Percentiles rank a stretch among this genome's conserved stretches.
These are phyloP conservation scores for Montipora efflorescens DNA, from an alignment of 64 coral and sea anemone genomes.

Conservation along the genomic window DNA sequence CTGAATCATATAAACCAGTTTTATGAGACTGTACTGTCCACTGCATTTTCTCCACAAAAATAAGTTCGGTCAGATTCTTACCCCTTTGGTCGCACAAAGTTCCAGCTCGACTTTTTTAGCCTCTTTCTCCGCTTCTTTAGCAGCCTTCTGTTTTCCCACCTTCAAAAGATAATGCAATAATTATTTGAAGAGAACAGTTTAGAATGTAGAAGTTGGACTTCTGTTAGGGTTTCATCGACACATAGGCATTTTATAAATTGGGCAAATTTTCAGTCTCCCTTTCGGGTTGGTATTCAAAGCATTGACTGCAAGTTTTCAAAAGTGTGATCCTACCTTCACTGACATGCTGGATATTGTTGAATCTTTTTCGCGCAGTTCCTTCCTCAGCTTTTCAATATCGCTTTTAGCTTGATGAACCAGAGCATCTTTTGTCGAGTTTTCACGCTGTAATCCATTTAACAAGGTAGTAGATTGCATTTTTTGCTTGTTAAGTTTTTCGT, in stretches of 20 bases:
- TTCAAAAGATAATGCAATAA: neutral
- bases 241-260: too few relatives aligned
- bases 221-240: neutral
- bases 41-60: too few relatives aligned
- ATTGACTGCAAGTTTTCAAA: neutral
- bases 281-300: too few relatives aligned
- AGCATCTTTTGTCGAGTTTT: slow-evolving; percentile 91
- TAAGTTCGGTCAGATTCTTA: slow-evolving; percentile 3
- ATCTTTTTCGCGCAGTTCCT: slow-evolving; percentile 83
- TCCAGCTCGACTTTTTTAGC: slow-evolving; percentile 74
- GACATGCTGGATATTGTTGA: slow-evolving; percentile 77
- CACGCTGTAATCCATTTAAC: slow-evolving; percentile 84
- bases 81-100: slow-evolving; percentile 58
- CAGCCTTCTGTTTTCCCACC: slow-evolving; percentile 80
- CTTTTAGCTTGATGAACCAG: slow-evolving; percentile 75
- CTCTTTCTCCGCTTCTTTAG: slow-evolving; percentile 78
- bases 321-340: slow-evolving; percentile 62
- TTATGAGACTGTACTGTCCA: too few relatives aligned
- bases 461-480: slow-evolving; percentile 85
- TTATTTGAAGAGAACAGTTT: too few relatives aligned
- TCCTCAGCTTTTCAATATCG: slow-evolving; percentile 86
- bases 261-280: too few relatives aligned
- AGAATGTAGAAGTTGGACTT: too few relatives aligned
- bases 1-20: too few relatives aligned
- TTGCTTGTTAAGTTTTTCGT: slow-evolving; percentile 84